Base-by-base conservation (phyloP, 2,113 vertebrate species). In the Speoplatyrhinus poulsoni region DNA sequence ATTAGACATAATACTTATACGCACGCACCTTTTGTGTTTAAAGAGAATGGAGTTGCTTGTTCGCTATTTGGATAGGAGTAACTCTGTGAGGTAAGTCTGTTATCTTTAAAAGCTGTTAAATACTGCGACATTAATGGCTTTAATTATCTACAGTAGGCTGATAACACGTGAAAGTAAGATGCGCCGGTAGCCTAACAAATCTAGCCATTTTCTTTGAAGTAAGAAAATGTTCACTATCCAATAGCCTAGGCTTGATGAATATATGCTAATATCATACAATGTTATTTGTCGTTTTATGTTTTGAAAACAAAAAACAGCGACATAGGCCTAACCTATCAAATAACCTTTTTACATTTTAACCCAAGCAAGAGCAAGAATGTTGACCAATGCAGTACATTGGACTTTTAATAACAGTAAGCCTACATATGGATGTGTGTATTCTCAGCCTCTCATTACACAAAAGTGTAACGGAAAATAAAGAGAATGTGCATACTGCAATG, bases 21-120 rank as follows among this genome's bases (percentile, higher is more conserved):
- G 7, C 36, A 41, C 36, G 7, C 36, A 41, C 36, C 5, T 19
- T 56, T 19, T 56, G 7, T 56, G 16, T 11, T 19, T 17, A 56
- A 3, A 19, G 3, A 57, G 0, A 41, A 92, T 91, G 91, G 90
- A 92, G 9, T 59, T 91, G 59, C 49, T 91, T 12, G 79, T 57
- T 50, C 85, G 83, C 11, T 92, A 91, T 75, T 69, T 85, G 58
- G 83, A 89, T 1, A 54, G 84, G 70, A 89, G 85, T 26, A 85
- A 76, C 32, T 89, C 87, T 0, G 7, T 79, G 0, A 78, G 88
- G 90, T 91, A 59, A 70, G 63, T 8, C 26, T 46, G 41, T 46
- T 50, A 16, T 41, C 19, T 36, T 58, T 41, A 8, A 8, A 3
- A 4, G 9, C 16, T 41, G 36, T 41, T 41, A 26, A 26, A 26